Conservation (phyloP, 2,113 vertebrate genomes). For the Siphamia tubifer region DNA sequence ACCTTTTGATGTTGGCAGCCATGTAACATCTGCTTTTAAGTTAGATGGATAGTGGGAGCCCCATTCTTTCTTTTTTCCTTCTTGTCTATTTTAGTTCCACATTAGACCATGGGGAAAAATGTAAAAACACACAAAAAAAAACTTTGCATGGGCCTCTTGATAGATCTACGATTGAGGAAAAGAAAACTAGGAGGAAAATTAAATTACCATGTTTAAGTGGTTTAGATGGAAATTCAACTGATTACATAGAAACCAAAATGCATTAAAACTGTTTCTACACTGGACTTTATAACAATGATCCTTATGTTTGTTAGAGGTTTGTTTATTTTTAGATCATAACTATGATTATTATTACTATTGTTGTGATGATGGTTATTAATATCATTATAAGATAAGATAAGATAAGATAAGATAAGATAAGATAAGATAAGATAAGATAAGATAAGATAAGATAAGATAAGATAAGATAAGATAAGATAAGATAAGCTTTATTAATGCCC, state of each 20-base stretch:
- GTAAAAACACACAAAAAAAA: constrained; percentile 20
- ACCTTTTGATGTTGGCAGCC: constrained; percentile 75
- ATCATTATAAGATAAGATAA: too few species aligned
- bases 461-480: too few species aligned
- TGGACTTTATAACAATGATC: constrained; percentile 60
- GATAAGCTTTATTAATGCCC: too few species aligned
- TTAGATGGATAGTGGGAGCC: constrained; percentile 27
- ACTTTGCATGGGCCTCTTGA: constrained; percentile 13
- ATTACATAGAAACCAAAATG: constrained; percentile 43
- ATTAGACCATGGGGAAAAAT: not conserved
- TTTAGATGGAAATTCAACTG: constrained; percentile 46
- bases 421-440: too few species aligned
- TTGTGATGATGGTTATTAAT: too few species aligned
- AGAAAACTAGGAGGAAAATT: constrained; percentile 39
- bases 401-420: too few species aligned
- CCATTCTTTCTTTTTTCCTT: not conserved
- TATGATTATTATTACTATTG: too few species aligned
- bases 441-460: too few species aligned
- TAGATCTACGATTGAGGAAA: constrained; percentile 23
- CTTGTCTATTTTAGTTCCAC: constrained; percentile 25
- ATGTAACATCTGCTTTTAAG: constrained; percentile 78
- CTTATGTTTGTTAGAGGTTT: too few species aligned
- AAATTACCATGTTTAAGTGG: constrained; percentile 51
- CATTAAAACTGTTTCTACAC: constrained; percentile 47
- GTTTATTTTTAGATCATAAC: not conserved